Base-by-base conservation (phyloP, 2,888 invertebrate genomes). In the Alloplasta piceator region DNA sequence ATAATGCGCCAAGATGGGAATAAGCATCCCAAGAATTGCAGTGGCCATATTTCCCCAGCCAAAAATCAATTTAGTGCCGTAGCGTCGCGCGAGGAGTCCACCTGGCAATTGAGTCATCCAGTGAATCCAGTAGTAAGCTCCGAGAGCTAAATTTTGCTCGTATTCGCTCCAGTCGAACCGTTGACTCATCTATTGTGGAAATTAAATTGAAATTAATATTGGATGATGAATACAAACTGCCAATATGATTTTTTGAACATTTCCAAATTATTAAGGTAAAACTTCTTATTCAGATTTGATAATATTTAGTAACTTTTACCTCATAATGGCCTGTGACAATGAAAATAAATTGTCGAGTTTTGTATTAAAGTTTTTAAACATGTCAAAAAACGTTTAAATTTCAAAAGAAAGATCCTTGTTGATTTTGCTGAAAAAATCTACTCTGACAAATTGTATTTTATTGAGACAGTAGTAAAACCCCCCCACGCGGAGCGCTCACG, bases 61-160 rank as follows among this genome's bases (percentile, higher is more conserved):
- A 87, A 95, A 96, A 10, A 96, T 92, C 50, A 94, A 88, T 90
- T 96, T 96, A 0, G 96, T 96, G 0, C 96, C 96, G 87, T 95
- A 95, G 83, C 94, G 94, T 76, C 94, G 94, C 0, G 96, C 95
- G 66, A 96, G 87, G 74, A 95, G 92, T 39, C 96, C 96, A 39
- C 96, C 96, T 0, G 96, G 96, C 43, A 96, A 92, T 91, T 96
- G 96, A 0, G 95, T 94, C 0, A 94, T 61, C 94, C 96, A 95
- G 87, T 96, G 96, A 0, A 96, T 91, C 95, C 95, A 96, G 90
- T 95, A 96, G 88, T 95, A 96, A 0, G 95, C 94, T 0, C 95
- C 95, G 72, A 96, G 90, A 6, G 95, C 93, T 50, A 94, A 86
- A 6, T 95, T 95, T 89, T 95, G 95, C 74, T 95, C 93, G 85